phyloP scores from a whole-genome alignment of 2,113 vertebrate genomes.

The Sinocyclocheilus rhinocerous region DNA sequence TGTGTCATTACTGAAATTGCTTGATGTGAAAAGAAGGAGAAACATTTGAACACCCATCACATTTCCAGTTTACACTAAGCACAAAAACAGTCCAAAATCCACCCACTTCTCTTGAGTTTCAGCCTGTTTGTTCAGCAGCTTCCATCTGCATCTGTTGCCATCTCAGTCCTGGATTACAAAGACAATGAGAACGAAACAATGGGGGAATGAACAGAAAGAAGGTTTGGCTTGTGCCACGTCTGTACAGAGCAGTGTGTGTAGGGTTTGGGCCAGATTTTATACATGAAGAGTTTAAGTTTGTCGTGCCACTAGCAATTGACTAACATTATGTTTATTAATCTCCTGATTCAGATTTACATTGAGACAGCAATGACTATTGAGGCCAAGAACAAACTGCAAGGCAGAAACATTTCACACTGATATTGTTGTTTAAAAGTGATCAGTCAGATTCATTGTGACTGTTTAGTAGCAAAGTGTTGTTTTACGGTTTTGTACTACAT shows the following conservation, averaged over 20 bases:
- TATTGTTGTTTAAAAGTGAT: background rate
- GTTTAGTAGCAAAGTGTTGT: background rate
- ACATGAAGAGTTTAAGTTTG: background rate
- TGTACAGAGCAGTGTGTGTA: background rate
- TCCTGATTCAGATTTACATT: background rate
- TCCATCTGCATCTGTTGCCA: slow-evolving; percentile 33
- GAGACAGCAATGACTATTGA: background rate
- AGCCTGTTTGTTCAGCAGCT: slow-evolving; percentile 19
- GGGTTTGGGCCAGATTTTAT: background rate
- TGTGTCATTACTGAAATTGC: background rate
- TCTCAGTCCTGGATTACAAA: slow-evolving; percentile 51
- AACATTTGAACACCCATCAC: slow-evolving; percentile 10
- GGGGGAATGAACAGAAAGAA: slow-evolving; percentile 48
- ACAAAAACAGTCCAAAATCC: background rate
- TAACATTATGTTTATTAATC: no score
- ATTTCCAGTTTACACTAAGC: background rate
- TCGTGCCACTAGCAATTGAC: background rate
- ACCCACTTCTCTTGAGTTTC: background rate
- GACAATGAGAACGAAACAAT: slow-evolving; percentile 53
- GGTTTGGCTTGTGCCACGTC: slow-evolving; percentile 48
- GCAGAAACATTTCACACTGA: background rate
- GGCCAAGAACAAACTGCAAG: background rate
- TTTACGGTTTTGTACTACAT: background rate
- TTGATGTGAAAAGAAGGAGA: background rate
- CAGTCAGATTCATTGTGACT: background rate